phyloP scores from a whole-genome alignment of 2,113 vertebrate genomes.

The Hemibagrus wyckioides region DNA sequence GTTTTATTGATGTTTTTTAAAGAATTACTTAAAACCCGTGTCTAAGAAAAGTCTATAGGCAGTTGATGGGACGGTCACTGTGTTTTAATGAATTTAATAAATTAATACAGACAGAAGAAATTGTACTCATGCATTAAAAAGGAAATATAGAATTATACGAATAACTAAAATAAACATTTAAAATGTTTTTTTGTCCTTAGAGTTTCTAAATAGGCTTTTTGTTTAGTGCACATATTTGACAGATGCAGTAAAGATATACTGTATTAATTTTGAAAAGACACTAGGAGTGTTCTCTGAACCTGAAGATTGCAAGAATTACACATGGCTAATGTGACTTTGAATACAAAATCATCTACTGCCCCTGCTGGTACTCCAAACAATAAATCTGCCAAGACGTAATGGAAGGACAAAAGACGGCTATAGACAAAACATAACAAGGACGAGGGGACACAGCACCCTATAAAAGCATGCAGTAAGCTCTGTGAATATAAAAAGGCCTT shows the following conservation, averaged over 20 bases:
- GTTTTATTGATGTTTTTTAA: background rate
- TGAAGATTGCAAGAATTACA: background rate
- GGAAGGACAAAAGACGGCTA: constrained; percentile 25
- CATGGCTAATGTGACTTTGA: constrained; percentile 5
- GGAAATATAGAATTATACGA: background rate
- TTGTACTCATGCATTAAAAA: background rate
- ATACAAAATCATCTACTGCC: background rate
- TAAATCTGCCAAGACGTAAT: constrained; percentile 35
- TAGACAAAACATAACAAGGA: constrained; percentile 22
- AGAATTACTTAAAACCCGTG: background rate
- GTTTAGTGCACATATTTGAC: background rate
- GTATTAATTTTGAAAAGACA: background rate
- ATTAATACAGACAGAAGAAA: background rate
- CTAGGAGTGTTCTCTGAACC: background rate
- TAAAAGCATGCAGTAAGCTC: constrained; percentile 10
- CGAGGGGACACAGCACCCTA: constrained; percentile 2
- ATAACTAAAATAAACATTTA: background rate
- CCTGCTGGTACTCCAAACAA: background rate
- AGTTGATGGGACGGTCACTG: background rate
- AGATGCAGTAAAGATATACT: background rate
- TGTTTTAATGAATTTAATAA: background rate
- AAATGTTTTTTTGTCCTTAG: background rate
- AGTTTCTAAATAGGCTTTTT: background rate
- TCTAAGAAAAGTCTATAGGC: background rate
- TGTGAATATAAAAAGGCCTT: background rate